phyloP scores from a whole-genome alignment of 2,113 vertebrate species.

The Dipodomys merriami region DNA sequence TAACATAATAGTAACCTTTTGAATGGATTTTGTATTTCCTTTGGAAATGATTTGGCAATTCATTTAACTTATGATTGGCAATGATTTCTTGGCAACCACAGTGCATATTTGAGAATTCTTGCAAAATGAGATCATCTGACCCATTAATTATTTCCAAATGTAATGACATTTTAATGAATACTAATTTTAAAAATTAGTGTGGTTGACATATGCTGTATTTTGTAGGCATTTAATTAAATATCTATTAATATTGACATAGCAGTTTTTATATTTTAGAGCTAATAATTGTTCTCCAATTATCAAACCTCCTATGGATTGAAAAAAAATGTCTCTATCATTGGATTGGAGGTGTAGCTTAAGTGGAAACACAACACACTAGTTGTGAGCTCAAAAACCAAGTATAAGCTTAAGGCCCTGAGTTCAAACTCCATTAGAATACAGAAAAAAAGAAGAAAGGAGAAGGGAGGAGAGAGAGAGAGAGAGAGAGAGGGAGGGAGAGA shows the following conservation, averaged over 20 bases:
- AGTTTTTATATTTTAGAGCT: slow-evolving; percentile 55
- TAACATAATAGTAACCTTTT: slow-evolving; percentile 26
- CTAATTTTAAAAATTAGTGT: slow-evolving; percentile 67
- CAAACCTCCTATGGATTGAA: background rate
- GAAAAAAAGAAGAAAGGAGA: too few species aligned
- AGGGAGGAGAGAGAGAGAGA: too few species aligned
- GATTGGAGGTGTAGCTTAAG: too few species aligned
- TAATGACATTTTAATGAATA: slow-evolving; percentile 69
- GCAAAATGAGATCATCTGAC: slow-evolving; percentile 56
- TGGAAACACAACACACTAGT: too few species aligned
- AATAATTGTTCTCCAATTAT: slow-evolving; percentile 20
- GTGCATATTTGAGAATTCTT: slow-evolving; percentile 53
- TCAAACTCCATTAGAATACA: too few species aligned
- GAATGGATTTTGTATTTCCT: slow-evolving; percentile 50
- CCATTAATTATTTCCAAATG: slow-evolving; percentile 65
- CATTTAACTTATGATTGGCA: slow-evolving; percentile 51
- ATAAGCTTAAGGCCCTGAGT: too few species aligned
- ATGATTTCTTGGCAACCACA: slow-evolving; percentile 60
- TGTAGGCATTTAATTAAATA: slow-evolving; percentile 60
- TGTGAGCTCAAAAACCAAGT: too few species aligned
- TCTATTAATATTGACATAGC: slow-evolving; percentile 59
- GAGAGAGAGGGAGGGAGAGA: too few species aligned
- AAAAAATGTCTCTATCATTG: too few species aligned
- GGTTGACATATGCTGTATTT: slow-evolving; percentile 60
- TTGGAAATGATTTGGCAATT: slow-evolving; percentile 62